phyloP scores from a whole-genome alignment of 2,888 invertebrate species.

The Theodoxus fluviatilis region DNA sequence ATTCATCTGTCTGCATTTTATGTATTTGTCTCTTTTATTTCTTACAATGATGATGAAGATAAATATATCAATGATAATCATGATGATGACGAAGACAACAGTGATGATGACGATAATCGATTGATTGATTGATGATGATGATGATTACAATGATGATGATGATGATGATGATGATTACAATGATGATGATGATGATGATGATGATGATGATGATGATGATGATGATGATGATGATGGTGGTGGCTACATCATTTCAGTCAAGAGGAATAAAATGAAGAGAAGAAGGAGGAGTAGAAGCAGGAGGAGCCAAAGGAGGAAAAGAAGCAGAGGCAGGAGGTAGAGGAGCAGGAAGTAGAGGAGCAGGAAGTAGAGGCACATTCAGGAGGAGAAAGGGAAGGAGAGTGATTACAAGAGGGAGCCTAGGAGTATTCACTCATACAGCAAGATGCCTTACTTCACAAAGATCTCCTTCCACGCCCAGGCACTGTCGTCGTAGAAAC shows the following conservation, averaged over 20 bases:
- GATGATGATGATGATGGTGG: slow-evolving; percentile 27
- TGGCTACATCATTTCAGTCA: no score
- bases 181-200: slow-evolving; percentile 27
- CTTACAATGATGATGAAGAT: not conserved
- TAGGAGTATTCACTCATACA: no score
- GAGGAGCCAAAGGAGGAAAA: no score
- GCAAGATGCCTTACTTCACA: slow-evolving; percentile 59
- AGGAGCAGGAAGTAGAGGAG: no score
- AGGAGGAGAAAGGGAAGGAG: no score
- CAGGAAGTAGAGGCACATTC: no score
- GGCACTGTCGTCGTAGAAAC: slow-evolving; percentile 91
- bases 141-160: slow-evolving; percentile 25
- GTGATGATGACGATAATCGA: not conserved
- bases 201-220: slow-evolving; percentile 27
- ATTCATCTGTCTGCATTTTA: not conserved
- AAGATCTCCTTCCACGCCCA: slow-evolving; percentile 88
- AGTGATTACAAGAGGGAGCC: no score
- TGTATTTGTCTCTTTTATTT: not conserved
- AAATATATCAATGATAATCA: not conserved
- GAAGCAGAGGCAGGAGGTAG: no score
- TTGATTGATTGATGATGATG: not conserved
- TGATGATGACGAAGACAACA: not conserved
- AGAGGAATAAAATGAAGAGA: no score
- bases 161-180: slow-evolving; percentile 1
- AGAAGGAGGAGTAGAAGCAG: no score